Base-by-base conservation (phyloP, 2,797 vertebrate species). In the Hippopotamyrus pictus region DNA sequence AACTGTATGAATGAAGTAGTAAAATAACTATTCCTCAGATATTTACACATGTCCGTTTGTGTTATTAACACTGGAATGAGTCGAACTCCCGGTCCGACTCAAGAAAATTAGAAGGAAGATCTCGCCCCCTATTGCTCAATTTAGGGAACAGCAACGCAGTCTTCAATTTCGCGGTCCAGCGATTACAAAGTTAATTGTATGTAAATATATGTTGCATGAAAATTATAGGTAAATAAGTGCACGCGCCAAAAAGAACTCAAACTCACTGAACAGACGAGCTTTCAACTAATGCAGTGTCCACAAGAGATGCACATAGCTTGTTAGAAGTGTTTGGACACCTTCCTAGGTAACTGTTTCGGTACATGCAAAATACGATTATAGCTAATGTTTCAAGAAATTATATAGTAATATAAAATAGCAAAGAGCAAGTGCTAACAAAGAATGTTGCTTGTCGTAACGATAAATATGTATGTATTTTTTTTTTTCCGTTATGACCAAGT, bases 1-100 rank as follows among this genome's bases (percentile, higher is more conserved):
- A 82, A 82, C 76, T 82, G 5, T 73, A 82, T 82, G 41, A 82
- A 82, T 82, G 76, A 82, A 82, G 41, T 44, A n/a, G 19, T n/a
- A 82, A 82, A 44, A 82, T 44, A 46, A 44, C 41, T 19, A 44
- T 79, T 79, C 4, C 29, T 73, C 14, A 82, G 1, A 46, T 44
- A 82, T 82, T 82, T 82, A 41, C 37, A 82, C 7, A 79, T 79
- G 76, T 37, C 65, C 5, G 29, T 73, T 73, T 73, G 69, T 73
- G 69, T 73, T 73, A 73, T 73, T 73, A 17, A 73, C 14, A 73
- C 69, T 37, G 12, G 5, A 73, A 73, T 73, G 69, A 73, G 33
- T 73, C 33, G 69, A 14, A 37, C 76, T 82, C 76, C 41, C 37
- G 3, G 41, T 82, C 14, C 41, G 76, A 46, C 41, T 82, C 14